Percentiles rank a stretch among this genome's conserved stretches.
These are phyloP conservation scores for Aphaenogaster rudis DNA, from an alignment of 1,140 invertebrate species.

Conservation along the genomic window DNA sequence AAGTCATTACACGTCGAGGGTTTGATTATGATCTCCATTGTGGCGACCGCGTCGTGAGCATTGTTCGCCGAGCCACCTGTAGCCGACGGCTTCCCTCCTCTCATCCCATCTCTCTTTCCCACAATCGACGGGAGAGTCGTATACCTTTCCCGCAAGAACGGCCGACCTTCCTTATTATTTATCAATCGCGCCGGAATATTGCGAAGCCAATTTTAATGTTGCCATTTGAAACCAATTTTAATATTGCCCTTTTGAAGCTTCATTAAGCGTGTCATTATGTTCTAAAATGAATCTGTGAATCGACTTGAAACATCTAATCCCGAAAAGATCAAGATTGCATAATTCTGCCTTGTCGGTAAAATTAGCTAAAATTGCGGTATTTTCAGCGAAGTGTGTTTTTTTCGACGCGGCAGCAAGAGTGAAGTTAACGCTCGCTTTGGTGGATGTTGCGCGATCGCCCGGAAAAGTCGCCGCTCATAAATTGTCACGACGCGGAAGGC, in stretches of 20 bases:
- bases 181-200: background rate
- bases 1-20: slow-evolving; percentile 82
- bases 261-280: background rate
- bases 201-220: background rate
- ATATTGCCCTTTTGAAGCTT: background rate
- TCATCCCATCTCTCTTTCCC: background rate
- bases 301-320: background rate
- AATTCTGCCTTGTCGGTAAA: background rate
- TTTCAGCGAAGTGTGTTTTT: background rate
- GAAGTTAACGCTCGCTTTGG: background rate
- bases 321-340: background rate
- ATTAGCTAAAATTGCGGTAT: background rate
- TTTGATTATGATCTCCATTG: slow-evolving; percentile 84
- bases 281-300: background rate
- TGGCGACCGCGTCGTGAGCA: slow-evolving; percentile 80
- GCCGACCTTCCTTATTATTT: background rate
- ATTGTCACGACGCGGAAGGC: slow-evolving; percentile 63
- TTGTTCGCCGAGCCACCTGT: slow-evolving; percentile 78
- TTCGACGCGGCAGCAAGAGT: background rate
- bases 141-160: background rate
- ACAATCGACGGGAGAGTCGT: slow-evolving; percentile 28
- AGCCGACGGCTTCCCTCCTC: slow-evolving; percentile 25
- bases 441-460: background rate
- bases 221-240: background rate
- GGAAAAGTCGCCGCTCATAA: slow-evolving; percentile 54